Percentiles rank a stretch among this genome's conserved stretches.
These are phyloP conservation scores for Oryzaephilus surinamensis DNA, from an alignment of 1,140 invertebrate species.

Conservation along the genomic window DNA sequence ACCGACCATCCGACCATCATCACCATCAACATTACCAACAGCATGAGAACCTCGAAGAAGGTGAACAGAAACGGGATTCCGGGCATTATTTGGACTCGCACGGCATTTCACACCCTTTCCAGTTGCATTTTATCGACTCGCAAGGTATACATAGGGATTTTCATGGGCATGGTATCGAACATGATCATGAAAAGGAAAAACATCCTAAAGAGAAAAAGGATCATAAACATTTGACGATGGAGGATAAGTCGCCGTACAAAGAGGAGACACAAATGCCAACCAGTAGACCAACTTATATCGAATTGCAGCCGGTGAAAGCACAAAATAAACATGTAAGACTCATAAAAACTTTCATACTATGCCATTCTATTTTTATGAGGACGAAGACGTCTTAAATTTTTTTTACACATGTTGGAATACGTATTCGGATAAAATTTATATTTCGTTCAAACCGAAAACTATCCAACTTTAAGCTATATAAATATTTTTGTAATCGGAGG, in stretches of 20 bases:
- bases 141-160: constrained; percentile 32
- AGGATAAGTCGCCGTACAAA: constrained; percentile 20
- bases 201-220: constrained; percentile 12
- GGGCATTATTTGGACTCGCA: constrained; percentile 31
- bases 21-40: constrained; percentile 16
- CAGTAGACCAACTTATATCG: constrained; percentile 31
- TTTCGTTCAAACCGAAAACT: too few species aligned
- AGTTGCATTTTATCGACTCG: constrained; percentile 33
- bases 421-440: too few species aligned
- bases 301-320: constrained; percentile 22
- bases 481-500: too few species aligned
- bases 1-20: constrained; percentile 18
- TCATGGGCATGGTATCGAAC: constrained; percentile 30
- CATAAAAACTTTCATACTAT: too few species aligned
- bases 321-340: constrained; percentile 26
- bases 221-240: too few species aligned
- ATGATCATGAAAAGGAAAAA: constrained; percentile 7
- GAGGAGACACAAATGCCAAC: constrained; percentile 17
- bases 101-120: constrained; percentile 29
- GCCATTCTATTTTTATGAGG: too few species aligned
- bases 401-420: too few species aligned
- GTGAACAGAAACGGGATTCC: constrained; percentile 23
- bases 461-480: too few species aligned
- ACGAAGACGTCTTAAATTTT: too few species aligned
- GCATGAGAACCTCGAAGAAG: constrained; percentile 13